Base-by-base conservation (phyloP, 2,113 vertebrate genomes). In the Athene cunicularia region DNA sequence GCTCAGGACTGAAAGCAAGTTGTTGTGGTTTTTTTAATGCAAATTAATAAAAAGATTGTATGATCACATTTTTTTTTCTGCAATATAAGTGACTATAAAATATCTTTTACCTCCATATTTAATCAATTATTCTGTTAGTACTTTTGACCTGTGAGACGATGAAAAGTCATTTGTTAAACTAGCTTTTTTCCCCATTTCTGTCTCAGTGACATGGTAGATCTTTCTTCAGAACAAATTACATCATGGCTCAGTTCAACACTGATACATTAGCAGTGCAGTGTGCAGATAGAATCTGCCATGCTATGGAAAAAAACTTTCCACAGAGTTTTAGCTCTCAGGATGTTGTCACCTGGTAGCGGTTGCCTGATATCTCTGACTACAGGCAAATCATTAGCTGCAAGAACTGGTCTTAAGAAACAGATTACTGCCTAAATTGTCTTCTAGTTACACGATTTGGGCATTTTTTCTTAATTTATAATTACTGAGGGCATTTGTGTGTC, bases 381-480 rank as follows among this genome's bases (percentile, higher is more conserved):
- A 39, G 32, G 23, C 33, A 89, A 89, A 75, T 32, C 10, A 68
- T 63, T 43, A 63, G 26, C 68, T 58, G 49, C 33, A 77, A 91
- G 49, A 58, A 77, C 27, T 9, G 12, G 33, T 47, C 3, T 71
- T 55, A 67, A 90, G 50, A 90, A 88, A 71, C 14, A 76, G 68
- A 67, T 49, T 67, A 12, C 50, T 67, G 67, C 32, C 43, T 91
- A n/a, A 94, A 60, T 5, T 47, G 14, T 35, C 43, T 39, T 49
- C 59, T 52, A 35, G 8, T 43, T 74, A 55, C 0, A 2, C 0
- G 1, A 70, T 70, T 32, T 47, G 17, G 37, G 9, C 0, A 6
- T 67, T 68, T 86, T 86, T 82, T 77, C n/a, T 47, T 59, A 33
- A 63, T 74, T 81, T 89, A 28, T 35, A 39, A 60, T 83, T 80